phyloP scores from a whole-genome alignment of 1,140 invertebrate genomes.

The Hirudo medicinalis region DNA sequence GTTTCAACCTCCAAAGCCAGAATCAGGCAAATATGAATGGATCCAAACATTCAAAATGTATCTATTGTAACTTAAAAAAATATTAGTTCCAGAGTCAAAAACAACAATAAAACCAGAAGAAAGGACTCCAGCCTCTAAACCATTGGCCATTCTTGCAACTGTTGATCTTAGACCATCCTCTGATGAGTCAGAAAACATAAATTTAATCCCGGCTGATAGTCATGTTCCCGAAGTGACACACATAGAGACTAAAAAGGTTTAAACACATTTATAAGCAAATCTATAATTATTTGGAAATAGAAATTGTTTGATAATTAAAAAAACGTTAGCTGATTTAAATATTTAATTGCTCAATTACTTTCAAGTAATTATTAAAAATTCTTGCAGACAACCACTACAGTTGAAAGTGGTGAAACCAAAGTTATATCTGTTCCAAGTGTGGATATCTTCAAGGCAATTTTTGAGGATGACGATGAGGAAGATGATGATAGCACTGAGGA shows the following conservation, averaged over 20 bases:
- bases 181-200: background rate
- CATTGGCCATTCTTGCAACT: constrained; percentile 16
- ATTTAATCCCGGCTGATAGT: constrained; percentile 6
- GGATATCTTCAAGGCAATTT: constrained; percentile 48
- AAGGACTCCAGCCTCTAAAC: constrained; percentile 2
- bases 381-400: background rate
- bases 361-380: background rate
- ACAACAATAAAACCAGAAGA: background rate
- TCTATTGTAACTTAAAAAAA: background rate
- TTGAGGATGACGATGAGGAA: constrained; percentile 44
- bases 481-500: constrained; percentile 25
- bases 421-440: constrained; percentile 31
- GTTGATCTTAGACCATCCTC: constrained; percentile 10
- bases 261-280: background rate
- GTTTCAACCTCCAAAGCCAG: background rate
- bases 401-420: background rate
- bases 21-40: background rate
- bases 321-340: background rate
- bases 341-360: background rate
- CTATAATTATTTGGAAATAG: background rate
- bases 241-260: too few relatives aligned
- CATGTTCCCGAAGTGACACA: background rate
- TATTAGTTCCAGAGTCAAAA: background rate
- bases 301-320: constrained; percentile 1
- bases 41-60: background rate